Conservation (phyloP, 2,888 invertebrate species). For the Tryphoninae sp. region DNA sequence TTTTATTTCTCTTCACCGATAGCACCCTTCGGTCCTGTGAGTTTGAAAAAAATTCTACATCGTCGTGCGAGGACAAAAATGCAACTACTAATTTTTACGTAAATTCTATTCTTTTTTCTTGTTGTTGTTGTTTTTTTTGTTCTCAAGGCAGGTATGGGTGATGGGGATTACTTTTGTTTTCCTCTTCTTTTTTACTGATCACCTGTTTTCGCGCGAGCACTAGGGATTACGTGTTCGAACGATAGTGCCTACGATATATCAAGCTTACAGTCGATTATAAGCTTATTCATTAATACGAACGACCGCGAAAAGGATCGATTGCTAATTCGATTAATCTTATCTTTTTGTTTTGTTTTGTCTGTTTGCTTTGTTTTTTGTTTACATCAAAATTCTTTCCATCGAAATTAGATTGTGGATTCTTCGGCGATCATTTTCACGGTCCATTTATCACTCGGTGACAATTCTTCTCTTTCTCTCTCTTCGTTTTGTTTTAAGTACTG, state of each 20-base stretch:
- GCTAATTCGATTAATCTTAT: background rate
- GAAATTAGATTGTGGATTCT: background rate
- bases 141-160: constrained; percentile 48
- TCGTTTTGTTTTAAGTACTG: constrained; percentile 69
- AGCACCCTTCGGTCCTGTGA: constrained; percentile 50
- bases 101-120: constrained; percentile 7
- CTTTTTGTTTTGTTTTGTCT: background rate
- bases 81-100: constrained; percentile 2
- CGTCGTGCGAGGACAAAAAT: constrained; percentile 19
- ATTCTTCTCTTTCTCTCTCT: constrained; percentile 20
- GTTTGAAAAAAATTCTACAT: constrained; percentile 33
- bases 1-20: background rate
- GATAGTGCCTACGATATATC: constrained; percentile 44
- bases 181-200: constrained; percentile 5
- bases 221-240: constrained; percentile 35
- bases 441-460: constrained; percentile 40
- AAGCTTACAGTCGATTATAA: constrained; percentile 47
- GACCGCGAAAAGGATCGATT: constrained; percentile 45
- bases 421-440: constrained; percentile 42
- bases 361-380: background rate
- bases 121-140: constrained; percentile 20
- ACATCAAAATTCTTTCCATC: background rate
- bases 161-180: constrained; percentile 10
- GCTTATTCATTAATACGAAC: constrained; percentile 48
- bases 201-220: constrained; percentile 30